Base-by-base conservation (phyloP, 2,888 invertebrate species). In the Drosophila kokeensis region DNA sequence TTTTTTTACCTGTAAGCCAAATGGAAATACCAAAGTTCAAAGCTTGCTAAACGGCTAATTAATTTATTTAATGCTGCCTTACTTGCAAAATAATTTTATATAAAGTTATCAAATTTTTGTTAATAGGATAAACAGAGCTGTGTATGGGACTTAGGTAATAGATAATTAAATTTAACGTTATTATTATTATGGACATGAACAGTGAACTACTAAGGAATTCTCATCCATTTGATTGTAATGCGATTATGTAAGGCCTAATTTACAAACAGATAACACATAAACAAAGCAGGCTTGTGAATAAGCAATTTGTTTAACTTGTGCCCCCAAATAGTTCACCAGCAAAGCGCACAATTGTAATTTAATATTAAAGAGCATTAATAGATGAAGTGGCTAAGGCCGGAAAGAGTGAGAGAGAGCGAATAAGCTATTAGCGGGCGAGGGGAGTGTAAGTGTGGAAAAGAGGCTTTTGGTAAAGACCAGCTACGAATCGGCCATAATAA, bases 401-500 rank as follows among this genome's bases (percentile, higher is more conserved):
- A 36, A 29, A 24, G 40, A 15, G 58, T 58, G 32, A 24, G 40
- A 15, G 58, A 49, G 32, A n/a, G 34, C 21, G 59, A 45, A 59
- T 48, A 54, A 36, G 54, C 59, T 36, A 8, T 18, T 32, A 7
- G 15, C 21, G 34, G 7, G 21, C 24, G 40, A 7, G 13, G 13
- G 7, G 48, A 21, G 0, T 32, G 21, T 8, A 30, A 49, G 38
- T 27, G 40, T 11, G 6, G 24, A 36, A 49, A 29, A 38, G 52
- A 21, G 30, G 27, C 29, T 21, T 55, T 30, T 50, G 59, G 55
- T 24, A n/a, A 45, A 53, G 48, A 40, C 76, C 60, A 74, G 81
- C 81, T 63, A 67, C 73, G 70, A 69, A 73, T 79, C 73, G 79
- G 80, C 90, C 74, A 81, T 89, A 88, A 88, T 89, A 90, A 88